Conservation (phyloP, 2,113 vertebrate species). For the Amphiprion percula region DNA sequence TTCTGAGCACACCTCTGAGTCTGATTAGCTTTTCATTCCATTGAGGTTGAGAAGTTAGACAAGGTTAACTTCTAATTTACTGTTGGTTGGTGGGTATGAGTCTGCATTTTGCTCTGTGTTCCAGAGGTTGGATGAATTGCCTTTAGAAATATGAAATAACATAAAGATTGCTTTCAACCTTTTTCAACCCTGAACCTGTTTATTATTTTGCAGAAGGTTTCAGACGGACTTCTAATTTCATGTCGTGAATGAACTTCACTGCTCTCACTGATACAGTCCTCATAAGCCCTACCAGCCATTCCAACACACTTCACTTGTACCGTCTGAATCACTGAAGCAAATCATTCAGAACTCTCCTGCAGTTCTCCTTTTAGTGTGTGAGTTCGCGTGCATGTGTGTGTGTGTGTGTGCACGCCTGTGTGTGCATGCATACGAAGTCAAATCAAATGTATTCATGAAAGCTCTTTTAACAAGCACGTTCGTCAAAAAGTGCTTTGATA, state of each 20-base stretch:
- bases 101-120: constrained; percentile 23
- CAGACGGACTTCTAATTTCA: constrained; percentile 38
- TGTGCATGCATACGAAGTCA: constrained; percentile 41
- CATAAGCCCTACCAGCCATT: constrained; percentile 50
- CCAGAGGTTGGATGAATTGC: constrained; percentile 15
- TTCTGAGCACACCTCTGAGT: constrained; percentile 49
- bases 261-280: constrained; percentile 37
- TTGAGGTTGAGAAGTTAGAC: constrained; percentile 50
- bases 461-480: constrained; percentile 57
- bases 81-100: constrained; percentile 14
- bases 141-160: constrained; percentile 18
- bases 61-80: constrained; percentile 50
- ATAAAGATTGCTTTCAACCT: constrained; percentile 25
- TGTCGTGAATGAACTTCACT: constrained; percentile 47
- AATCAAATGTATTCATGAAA: constrained; percentile 65
- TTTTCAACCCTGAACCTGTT: constrained; percentile 43
- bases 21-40: constrained; percentile 58
- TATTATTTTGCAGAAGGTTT: constrained; percentile 33
- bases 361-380: constrained; percentile 45
- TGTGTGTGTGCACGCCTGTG: constrained; percentile 1
- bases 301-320: constrained; percentile 52
- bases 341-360: constrained; percentile 69
- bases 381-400: not conserved
- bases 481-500: constrained; percentile 54
- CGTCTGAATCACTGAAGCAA: constrained; percentile 68